Evolutionary conservation across 1,140 invertebrate species (phyloP), one percentile per base, ranked within the genome.

Genomic region (Dufourea novaeangliae): DNA sequence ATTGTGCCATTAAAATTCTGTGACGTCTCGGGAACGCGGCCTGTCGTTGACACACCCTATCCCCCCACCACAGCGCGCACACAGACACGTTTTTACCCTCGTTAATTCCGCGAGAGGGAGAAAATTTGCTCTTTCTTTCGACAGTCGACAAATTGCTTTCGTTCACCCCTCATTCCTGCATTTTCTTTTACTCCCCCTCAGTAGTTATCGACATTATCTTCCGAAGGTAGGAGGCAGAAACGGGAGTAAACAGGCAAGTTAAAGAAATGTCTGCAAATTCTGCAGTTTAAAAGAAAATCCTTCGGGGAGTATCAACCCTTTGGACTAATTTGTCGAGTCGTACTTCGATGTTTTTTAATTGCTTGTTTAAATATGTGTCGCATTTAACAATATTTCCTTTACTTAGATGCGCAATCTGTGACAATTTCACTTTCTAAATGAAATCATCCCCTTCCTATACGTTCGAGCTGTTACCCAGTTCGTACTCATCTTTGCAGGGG

Each of bases 1-100:
- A 57, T 57, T 57, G 54, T 32, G 54, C 54, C 54, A 57, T 57
- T 57, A 32, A 57, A 57, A 57, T 57, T 57, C 54, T 6, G 27
- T 32, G 54, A 57, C 54, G 20, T 57, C 54, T 57, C 54, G 54
- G 54, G 25, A 29, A 27, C 3, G 22, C 25, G 54, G 14, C 5
- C 0, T 32, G 27, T 32, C 54, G 27, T 32, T 29, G 27, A 20
- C 54, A 32, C 50, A 25, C 22, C n/a, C 50, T 52, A 25, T 12
- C 2, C 50, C 3, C 39, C 1, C 39, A 41, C 39, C 39, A 25
- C 50, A n/a, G n/a, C 46, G 14, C 52, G 25, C n/a, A 1, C 2
- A 10, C 52, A 27, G 52, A 27, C 11, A 29, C 27, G 29, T 27
- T 56, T 29, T 17, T 25, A 12, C 12, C 52, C 52, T 56, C 54